phyloP scores from a whole-genome alignment of 2,888 invertebrate genomes.

The Cataglyphis cursor region DNA sequence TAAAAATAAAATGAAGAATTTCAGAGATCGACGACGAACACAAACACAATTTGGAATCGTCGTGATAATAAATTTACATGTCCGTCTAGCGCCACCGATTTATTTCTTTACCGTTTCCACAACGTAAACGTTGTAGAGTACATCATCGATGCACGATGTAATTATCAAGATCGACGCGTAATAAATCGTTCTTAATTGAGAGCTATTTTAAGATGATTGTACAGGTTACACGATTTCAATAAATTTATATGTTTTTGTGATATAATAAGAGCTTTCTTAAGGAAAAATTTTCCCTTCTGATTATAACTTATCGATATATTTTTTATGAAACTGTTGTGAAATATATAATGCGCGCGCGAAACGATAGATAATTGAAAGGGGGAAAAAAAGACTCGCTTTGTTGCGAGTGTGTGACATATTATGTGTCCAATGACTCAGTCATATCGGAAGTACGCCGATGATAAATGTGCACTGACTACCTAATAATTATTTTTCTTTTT shows the following conservation, averaged over 20 bases:
- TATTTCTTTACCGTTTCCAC: constrained; percentile 50
- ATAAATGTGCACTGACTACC: constrained; percentile 60
- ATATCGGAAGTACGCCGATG: constrained; percentile 59
- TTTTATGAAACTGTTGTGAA: constrained; percentile 2
- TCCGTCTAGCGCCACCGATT: constrained; percentile 55
- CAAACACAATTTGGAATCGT: constrained; percentile 69
- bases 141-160: constrained; percentile 60
- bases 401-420: not conserved
- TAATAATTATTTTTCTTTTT: constrained; percentile 55
- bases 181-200: not conserved
- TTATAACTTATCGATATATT: not conserved
- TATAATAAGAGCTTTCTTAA: not conserved
- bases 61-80: constrained; percentile 51
- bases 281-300: not conserved
- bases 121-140: constrained; percentile 63
- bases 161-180: constrained; percentile 41
- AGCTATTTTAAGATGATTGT: not conserved
- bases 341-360: not conserved
- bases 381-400: not conserved
- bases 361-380: not conserved
- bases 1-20: not conserved
- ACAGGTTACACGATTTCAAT: constrained; percentile 5
- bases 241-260: not conserved
- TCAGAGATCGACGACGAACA: constrained; percentile 36
- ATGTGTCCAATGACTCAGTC: not conserved